Evolutionary conservation across 2,888 invertebrate species (phyloP), one percentile per base, ranked within the genome.

Genomic region (Drosophila multiciliata): DNA sequence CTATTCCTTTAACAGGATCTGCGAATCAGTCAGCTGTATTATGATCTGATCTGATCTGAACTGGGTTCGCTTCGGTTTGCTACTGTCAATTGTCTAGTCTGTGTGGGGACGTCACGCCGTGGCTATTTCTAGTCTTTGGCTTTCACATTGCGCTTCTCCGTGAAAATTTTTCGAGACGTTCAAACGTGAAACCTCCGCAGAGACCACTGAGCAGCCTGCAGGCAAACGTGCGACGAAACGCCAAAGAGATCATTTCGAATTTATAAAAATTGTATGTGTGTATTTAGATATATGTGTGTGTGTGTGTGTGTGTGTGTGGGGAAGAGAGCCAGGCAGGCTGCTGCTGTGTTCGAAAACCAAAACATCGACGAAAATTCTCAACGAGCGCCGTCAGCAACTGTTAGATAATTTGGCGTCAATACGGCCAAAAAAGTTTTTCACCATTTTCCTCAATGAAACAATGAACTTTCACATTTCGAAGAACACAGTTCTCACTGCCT

Each of bases 111-210:
- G 85, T 85, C 85, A 88, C 85, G 85, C 83, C 85, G 88, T 78
- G 83, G 83, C 88, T 85, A 85, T 85, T 87, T 85, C 83, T 85
- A 85, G 80, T 85, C 78, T 69, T 80, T 82, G 85, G 87, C 83
- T 80, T 87, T 89, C 83, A 89, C 89, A 87, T 87, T 89, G 89
- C 87, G 89, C 82, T 87, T 87, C 85, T 84, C 89, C 85, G 89
- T 87, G 80, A 74, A 89, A 74, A 85, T 89, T 77, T 36, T 81
- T 81, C 82, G 76, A 86, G 87, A 91, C 91, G 91, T 91, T 91
- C 91, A 87, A 90, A 92, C 91, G 92, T 93, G 92, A 92, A 93
- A 92, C 92, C 92, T 92, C 93, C 92, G 93, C 92, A 92, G 92
- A 92, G 92, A 93, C 92, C 92, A 92, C 92, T 92, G 92, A 92